phyloP scores from a whole-genome alignment of 2,113 vertebrate species.

The Neodontobutis hainanensis region DNA sequence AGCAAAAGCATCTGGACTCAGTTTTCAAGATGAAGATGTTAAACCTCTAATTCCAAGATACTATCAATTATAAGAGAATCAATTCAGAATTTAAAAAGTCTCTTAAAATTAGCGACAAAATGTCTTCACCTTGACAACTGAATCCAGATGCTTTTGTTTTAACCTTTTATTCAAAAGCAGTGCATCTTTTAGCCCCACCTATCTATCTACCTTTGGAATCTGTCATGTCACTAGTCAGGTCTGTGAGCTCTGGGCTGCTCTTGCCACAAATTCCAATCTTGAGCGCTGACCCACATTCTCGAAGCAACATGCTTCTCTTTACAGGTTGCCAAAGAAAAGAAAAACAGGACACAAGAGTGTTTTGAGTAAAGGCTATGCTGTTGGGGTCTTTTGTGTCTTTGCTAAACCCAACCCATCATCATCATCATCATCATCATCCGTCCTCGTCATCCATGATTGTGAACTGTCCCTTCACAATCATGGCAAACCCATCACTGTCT shows the following conservation, averaged over 20 bases:
- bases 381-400: constrained; percentile 7
- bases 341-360: constrained; percentile 39
- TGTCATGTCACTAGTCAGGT: constrained; percentile 35
- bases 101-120: too few relatives aligned
- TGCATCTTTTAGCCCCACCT: background rate
- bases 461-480: too few relatives aligned
- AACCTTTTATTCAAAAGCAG: background rate
- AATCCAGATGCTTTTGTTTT: too few relatives aligned
- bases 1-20: too few relatives aligned
- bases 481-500: too few relatives aligned
- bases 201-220: constrained; percentile 1
- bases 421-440: too few relatives aligned
- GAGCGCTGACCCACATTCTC: constrained; percentile 73
- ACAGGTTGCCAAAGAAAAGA: constrained; percentile 38
- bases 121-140: too few relatives aligned
- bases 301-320: constrained; percentile 47
- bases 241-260: constrained; percentile 27
- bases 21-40: too few relatives aligned
- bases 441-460: too few relatives aligned
- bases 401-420: background rate
- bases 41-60: too few relatives aligned
- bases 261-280: constrained; percentile 51
- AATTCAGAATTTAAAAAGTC: too few relatives aligned
- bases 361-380: constrained; percentile 23
- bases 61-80: too few relatives aligned